Percentiles rank a stretch among this genome's conserved stretches.
Evolutionary conservation across 2,113 vertebrate genomes (phyloP).

Genomic region (Hippocampus abdominalis): DNA sequence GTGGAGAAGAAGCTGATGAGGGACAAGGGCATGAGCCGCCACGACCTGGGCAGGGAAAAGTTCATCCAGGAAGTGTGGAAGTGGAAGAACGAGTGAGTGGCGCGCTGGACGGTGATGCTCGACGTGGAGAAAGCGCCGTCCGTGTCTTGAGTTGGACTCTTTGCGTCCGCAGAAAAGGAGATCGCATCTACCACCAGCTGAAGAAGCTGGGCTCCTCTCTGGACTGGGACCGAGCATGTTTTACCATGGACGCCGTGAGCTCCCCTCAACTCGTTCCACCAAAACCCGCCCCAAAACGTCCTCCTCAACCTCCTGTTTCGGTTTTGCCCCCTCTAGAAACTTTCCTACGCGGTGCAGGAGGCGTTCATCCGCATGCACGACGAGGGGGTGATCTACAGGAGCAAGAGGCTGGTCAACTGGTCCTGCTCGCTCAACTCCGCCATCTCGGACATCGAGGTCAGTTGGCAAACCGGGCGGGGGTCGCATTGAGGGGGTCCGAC

Average conservation of each 20-base stretch:
- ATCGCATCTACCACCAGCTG: conserved; percentile 90
- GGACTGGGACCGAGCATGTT: conserved; percentile 91
- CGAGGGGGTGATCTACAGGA: conserved; percentile 85
- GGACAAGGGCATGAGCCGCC: conserved; percentile 77
- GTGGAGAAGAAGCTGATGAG: conserved; percentile 90
- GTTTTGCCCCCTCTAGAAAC: conserved; percentile 71
- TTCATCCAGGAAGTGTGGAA: conserved; percentile 87
- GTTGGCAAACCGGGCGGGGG: conserved; percentile 5
- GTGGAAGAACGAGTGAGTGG: conserved; percentile 90
- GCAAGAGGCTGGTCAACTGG: conserved; percentile 91
- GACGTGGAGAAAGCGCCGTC: background rate
- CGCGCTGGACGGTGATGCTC: background rate
- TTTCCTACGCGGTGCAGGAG: conserved; percentile 83
- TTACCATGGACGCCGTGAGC: conserved; percentile 90
- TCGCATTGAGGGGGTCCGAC: background rate
- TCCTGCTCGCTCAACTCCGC: conserved; percentile 90
- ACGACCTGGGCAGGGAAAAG: conserved; percentile 82
- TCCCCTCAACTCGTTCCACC: background rate
- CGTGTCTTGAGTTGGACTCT: background rate
- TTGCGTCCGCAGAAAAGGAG: conserved; percentile 78
- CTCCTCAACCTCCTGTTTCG: background rate
- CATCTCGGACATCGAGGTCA: conserved; percentile 90
- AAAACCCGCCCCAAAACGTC: background rate
- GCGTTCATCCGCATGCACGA: conserved; percentile 86
- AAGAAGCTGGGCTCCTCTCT: conserved; percentile 85